Evolutionary conservation across 2,888 invertebrate species (phyloP), one percentile per base, ranked within the genome.

Genomic region (Chymomyza fuscimana): DNA sequence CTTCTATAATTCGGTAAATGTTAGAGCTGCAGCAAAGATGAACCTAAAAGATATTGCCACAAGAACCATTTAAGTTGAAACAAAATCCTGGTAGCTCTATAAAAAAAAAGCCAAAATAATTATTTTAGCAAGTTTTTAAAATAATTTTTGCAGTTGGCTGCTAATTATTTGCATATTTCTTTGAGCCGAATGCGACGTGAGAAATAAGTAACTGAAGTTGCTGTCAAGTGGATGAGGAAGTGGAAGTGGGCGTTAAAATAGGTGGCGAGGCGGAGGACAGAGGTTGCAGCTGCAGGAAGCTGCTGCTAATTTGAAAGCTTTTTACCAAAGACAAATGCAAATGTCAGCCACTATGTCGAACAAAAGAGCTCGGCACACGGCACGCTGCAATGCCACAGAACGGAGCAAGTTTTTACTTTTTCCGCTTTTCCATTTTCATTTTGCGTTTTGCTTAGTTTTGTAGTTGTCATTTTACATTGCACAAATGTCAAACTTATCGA

Each of bases 401-500:
- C 40, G 40, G 40, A 12, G 40, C 40, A 56, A 15, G 10, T 16
- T 16, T 32, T 54, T 64, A 50, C 25, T 51, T 29, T 32, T 29
- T 16, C 16, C 52, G 12, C 25, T 51, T 25, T n/a, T 50, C 29
- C 15, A 46, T 46, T 80, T 86, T 77, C 74, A 78, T 81, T 86
- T 86, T 74, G 73, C 74, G 61, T 69, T 73, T 69, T 72, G 69
- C 65, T 72, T 81, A 72, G 76, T 64, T 71, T 70, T 73, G 66
- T 67, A 80, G 72, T 84, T 86, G 84, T 87, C 84, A 87, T 87
- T 84, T 84, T 87, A 72, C 87, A 82, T 81, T 84, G 86, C 78
- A 77, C 76, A 84, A 84, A 84, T 84, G 83, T 84, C 83, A 84
- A 84, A 84, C 87, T 87, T 84, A 84, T 84, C 87, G 87, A 84